Conservation (phyloP, 1,140 invertebrate species). For the Drosophila takahashii region DNA sequence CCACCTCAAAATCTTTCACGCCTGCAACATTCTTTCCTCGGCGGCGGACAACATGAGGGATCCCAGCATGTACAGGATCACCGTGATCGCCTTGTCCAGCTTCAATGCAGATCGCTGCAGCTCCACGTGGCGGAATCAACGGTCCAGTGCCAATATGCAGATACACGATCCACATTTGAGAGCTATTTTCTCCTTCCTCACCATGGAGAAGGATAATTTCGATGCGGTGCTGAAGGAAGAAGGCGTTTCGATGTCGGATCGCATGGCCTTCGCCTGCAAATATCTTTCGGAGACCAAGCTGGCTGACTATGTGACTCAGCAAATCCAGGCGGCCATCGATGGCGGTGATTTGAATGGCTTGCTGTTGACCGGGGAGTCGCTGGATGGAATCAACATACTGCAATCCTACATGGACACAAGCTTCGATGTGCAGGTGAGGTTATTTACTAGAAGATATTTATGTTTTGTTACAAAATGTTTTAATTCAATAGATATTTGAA, state of each 20-base stretch:
- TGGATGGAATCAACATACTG: constrained; percentile 91
- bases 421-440: constrained; percentile 90
- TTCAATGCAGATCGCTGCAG: constrained; percentile 92
- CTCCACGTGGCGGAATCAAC: constrained; percentile 93
- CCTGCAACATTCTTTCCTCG: constrained; percentile 93
- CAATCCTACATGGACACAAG: constrained; percentile 96
- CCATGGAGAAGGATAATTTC: constrained; percentile 91
- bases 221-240: constrained; percentile 92
- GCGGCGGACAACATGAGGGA: constrained; percentile 86
- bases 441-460: not conserved
- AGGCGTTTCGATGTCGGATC: constrained; percentile 93
- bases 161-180: constrained; percentile 95
- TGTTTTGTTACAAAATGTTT: too few species aligned
- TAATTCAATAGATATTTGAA: too few species aligned
- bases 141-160: constrained; percentile 88
- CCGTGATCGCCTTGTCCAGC: constrained; percentile 96
- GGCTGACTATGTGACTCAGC: constrained; percentile 90
- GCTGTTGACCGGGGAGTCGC: constrained; percentile 92
- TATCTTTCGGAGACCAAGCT: constrained; percentile 94
- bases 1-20: constrained; percentile 92
- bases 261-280: constrained; percentile 96
- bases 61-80: constrained; percentile 87
- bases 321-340: constrained; percentile 89
- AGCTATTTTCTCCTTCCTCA: constrained; percentile 96
- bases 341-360: constrained; percentile 94